These are phyloP conservation scores for Delphinapterus leucas DNA, from an alignment of 2,113 vertebrate genomes.

Conservation along the genomic window DNA sequence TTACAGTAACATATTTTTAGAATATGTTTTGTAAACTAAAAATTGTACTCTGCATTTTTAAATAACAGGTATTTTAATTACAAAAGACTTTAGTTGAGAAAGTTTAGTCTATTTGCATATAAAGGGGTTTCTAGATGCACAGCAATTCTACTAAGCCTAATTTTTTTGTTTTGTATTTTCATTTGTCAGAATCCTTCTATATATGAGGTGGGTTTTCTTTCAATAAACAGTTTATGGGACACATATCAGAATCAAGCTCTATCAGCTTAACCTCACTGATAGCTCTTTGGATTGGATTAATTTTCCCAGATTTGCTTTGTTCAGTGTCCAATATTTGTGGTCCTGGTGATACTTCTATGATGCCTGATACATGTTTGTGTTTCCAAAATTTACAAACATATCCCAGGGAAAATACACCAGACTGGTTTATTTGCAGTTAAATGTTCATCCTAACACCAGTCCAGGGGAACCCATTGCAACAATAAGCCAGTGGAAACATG, in stretches of 20 bases:
- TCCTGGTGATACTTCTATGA: background rate
- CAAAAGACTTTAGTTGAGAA: background rate
- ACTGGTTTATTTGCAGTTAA: background rate
- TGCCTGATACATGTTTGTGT: background rate
- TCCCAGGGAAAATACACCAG: background rate
- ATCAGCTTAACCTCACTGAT: background rate
- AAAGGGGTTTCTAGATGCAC: background rate
- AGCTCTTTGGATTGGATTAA: background rate
- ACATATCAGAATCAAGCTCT: background rate
- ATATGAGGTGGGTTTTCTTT: background rate
- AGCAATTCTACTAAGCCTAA: background rate
- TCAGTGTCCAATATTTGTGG: background rate
- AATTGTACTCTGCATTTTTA: slow-evolving; percentile 10
- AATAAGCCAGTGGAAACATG: background rate
- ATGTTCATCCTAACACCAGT: background rate
- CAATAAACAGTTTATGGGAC: background rate
- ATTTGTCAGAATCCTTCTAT: background rate
- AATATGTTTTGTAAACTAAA: background rate
- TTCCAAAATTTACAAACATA: background rate
- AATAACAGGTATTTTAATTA: background rate
- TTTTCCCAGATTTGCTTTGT: slow-evolving; percentile 12
- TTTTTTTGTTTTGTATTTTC: background rate
- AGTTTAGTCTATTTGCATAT: background rate
- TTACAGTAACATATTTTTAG: slow-evolving; percentile 17
- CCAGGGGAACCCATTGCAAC: background rate